Evolutionary conservation across 2,113 vertebrate genomes (phyloP).

Genomic region (Accipiter virgatus): DNA sequence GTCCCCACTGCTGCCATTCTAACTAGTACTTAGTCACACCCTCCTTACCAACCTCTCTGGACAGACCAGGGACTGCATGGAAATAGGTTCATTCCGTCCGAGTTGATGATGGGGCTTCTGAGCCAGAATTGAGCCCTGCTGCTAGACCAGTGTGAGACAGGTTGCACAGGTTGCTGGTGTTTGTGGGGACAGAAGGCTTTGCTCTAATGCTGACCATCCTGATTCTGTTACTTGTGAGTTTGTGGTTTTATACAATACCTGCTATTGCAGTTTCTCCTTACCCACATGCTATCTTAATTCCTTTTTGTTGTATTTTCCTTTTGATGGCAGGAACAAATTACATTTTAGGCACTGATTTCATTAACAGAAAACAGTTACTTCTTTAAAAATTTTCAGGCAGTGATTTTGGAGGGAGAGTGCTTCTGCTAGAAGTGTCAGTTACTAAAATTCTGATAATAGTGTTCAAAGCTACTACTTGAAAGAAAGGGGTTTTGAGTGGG

Average conservation of each 20-base stretch:
- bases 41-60: neutral
- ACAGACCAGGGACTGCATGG: neutral
- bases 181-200: rapidly evolving
- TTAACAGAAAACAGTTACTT: neutral
- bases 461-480: neutral
- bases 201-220: neutral
- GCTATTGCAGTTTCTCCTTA: neutral
- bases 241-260: neutral
- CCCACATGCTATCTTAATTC: neutral
- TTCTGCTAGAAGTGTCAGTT: neutral
- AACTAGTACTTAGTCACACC: neutral
- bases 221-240: neutral
- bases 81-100: neutral
- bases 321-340: neutral
- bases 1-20: neutral
- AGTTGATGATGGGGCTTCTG: neutral
- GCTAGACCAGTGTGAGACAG: neutral
- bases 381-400: neutral
- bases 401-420: neutral
- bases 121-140: neutral
- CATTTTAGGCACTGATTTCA: neutral
- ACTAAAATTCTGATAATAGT: neutral
- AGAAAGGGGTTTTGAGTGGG: neutral
- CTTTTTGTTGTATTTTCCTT: neutral
- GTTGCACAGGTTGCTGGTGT: neutral